phyloP scores from a whole-genome alignment of 2,113 vertebrate genomes.

The Triplophysa tibetana region DNA sequence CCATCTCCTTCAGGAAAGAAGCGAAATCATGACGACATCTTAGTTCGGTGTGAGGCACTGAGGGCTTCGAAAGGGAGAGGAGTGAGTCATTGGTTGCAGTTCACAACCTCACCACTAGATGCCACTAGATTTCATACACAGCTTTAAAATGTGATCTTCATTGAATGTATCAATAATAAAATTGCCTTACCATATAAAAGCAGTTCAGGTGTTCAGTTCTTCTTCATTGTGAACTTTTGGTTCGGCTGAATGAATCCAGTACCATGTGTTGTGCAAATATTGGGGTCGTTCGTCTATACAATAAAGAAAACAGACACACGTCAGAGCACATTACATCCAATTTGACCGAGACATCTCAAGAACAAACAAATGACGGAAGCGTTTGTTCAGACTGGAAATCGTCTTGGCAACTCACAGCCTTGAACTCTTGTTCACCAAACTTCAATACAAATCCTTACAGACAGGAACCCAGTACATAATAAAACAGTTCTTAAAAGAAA shows the following conservation, averaged over 20 bases:
- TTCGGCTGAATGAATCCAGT: slow-evolving; percentile 5
- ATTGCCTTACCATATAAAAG: slow-evolving; percentile 32
- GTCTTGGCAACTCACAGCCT: slow-evolving; percentile 2
- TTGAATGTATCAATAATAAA: too few relatives aligned
- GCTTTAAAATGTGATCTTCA: too few relatives aligned
- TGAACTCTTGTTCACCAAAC: slow-evolving; percentile 6
- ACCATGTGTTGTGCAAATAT: slow-evolving; percentile 49
- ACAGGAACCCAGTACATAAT: background rate
- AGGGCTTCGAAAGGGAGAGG: too few relatives aligned
- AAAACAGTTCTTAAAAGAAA: background rate
- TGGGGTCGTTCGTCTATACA: slow-evolving; percentile 64
- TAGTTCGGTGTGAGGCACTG: too few relatives aligned
- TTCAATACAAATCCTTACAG: background rate
- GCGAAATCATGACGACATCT: too few relatives aligned
- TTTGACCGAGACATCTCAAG: slow-evolving; percentile 64
- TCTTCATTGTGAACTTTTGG: slow-evolving; percentile 28
- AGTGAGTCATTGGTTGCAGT: too few relatives aligned
- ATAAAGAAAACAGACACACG: slow-evolving; percentile 65
- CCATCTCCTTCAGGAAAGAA: too few relatives aligned
- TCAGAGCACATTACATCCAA: slow-evolving; percentile 68
- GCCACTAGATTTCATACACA: too few relatives aligned
- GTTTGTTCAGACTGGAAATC: slow-evolving; percentile 25
- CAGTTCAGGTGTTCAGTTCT: background rate
- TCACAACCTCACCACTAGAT: too few relatives aligned
- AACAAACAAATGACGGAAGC: slow-evolving; percentile 65